Evolutionary conservation across 1,140 invertebrate genomes (phyloP), one percentile per base, ranked within the genome.

Genomic region (Drosophila saltans): DNA sequence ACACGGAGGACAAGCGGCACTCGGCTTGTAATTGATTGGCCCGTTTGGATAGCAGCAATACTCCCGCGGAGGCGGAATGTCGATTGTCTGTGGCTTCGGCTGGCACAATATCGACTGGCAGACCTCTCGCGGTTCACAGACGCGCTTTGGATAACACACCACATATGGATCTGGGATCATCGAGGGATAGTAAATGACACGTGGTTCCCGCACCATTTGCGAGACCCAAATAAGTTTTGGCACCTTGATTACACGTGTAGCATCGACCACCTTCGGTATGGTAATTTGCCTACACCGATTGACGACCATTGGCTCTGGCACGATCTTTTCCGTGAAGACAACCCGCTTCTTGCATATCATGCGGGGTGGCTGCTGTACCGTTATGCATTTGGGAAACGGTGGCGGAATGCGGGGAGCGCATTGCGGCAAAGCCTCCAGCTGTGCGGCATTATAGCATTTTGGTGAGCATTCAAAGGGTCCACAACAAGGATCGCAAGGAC

Each of bases 21-120:
- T 91, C 2, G 89, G 85, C 41, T 90, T 90, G 60, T 88, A 91
- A 66, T 86, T 91, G 45, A 88, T 91, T 28, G 91, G 88, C 6
- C 91, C 91, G 16, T 86, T 91, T 5, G 90, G 90, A 61, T 91
- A 91, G 65, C 91, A 92, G 43, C 91, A 91, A 67, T 90, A 92
- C 69, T 92, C 91, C 28, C 81, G 69, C 5, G 91, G 90, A 1
- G 90, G 90, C 6, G 91, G 91, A 9, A 92, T 83, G 59, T 91
- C 90, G 26, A 92, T 81, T 3, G 89, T 83, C 67, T 92, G 90
- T 0, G 91, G 90, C 67, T 92, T 92, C 11, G 91, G 91, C 39
- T 92, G 90, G 59, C 91, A 92, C 28, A 92, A 28, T 40, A 92
- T 86, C 2, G 84, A 90, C 65, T 92, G 91, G 43, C 91, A 92